Conservation (phyloP, 2,113 vertebrate species). For the Capreolus pygargus region DNA sequence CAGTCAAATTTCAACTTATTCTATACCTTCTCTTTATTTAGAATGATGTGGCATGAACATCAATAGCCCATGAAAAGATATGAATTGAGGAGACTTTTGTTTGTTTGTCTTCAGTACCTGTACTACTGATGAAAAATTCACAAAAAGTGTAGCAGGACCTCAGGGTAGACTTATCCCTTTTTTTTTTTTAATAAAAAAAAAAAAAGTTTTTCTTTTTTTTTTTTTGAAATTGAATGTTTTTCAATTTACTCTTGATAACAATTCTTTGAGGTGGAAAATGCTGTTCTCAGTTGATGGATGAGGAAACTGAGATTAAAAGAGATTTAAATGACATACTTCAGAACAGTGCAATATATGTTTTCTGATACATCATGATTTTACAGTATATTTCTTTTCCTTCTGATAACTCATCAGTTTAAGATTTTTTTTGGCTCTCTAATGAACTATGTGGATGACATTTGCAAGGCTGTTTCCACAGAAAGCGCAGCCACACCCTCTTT, state of each 20-base stretch:
- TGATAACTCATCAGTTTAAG: not conserved
- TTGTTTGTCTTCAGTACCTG: not conserved
- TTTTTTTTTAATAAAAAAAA: not conserved
- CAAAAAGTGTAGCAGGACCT: not conserved
- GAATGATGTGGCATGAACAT: not conserved
- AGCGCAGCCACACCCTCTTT: not conserved
- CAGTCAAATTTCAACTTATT: not conserved
- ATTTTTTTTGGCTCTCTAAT: not conserved
- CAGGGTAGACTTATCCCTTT: not conserved
- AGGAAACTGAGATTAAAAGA: not conserved
- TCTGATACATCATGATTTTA: not conserved
- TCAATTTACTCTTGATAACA: not conserved
- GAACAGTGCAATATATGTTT: not conserved
- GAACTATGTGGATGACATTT: not conserved
- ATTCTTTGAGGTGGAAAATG: not conserved
- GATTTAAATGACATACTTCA: not conserved
- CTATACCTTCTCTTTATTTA: not conserved
- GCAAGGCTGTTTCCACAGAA: not conserved
- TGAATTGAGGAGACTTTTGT: not conserved
- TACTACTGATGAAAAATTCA: not conserved
- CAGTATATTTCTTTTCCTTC: not conserved
- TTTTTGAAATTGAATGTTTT: no score
- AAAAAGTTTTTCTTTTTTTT: no score
- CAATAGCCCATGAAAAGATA: not conserved
- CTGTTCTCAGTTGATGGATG: not conserved